phyloP scores from a whole-genome alignment of 1,140 invertebrate genomes.

The Drosophila teissieri region DNA sequence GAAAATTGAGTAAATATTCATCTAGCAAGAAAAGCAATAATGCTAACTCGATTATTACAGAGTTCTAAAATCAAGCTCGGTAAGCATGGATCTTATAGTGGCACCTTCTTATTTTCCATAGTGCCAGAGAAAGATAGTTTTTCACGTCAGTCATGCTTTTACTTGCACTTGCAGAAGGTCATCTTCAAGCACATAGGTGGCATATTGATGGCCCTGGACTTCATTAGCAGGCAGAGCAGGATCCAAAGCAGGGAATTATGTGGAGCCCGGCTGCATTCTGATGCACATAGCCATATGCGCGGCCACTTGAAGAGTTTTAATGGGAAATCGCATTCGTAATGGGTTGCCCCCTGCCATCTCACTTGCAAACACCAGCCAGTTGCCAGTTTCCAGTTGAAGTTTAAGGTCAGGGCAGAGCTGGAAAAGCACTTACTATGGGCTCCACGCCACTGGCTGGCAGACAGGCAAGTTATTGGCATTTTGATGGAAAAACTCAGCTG shows the following conservation, averaged over 20 bases:
- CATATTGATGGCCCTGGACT: constrained; percentile 68
- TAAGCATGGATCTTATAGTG: too few relatives aligned
- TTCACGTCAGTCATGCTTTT: constrained; percentile 26
- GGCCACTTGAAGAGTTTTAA: constrained; percentile 51
- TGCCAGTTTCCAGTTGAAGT: constrained; percentile 47
- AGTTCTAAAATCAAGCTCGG: too few relatives aligned
- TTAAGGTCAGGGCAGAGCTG: constrained; percentile 67
- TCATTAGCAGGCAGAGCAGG: constrained; percentile 50
- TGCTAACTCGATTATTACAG: neutral
- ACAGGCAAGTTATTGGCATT: constrained; percentile 67
- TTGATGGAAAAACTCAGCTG: constrained; percentile 71
- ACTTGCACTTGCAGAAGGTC: constrained; percentile 51
- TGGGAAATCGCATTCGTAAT: constrained; percentile 28
- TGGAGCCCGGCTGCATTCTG: constrained; percentile 54
- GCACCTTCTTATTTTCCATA: neutral
- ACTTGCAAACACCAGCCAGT: constrained; percentile 10
- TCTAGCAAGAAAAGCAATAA: neutral
- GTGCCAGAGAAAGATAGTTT: constrained; percentile 9
- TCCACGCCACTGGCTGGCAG: constrained; percentile 10
- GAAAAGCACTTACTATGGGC: constrained; percentile 65
- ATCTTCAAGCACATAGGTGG: constrained; percentile 31
- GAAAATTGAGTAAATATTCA: neutral
- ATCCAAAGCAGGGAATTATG: constrained; percentile 39
- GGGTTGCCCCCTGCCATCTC: constrained; percentile 3
- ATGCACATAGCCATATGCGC: constrained; percentile 64